Percentiles rank a stretch among this genome's conserved stretches.
Conservation (phyloP, 2,888 invertebrate genomes). For the Brachyptera risi region DNA sequence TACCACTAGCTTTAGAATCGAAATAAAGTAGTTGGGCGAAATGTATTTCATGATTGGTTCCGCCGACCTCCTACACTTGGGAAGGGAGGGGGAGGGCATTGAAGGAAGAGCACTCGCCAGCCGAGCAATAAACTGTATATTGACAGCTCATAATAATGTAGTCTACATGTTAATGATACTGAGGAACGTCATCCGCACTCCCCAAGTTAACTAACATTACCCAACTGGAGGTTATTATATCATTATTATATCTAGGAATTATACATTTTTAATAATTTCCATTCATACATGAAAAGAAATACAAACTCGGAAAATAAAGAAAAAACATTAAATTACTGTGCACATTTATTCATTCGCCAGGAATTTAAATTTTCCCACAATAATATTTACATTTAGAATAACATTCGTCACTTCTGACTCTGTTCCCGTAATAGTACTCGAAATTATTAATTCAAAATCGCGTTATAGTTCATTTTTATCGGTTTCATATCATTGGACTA, state of each 20-base stretch:
- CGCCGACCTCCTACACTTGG: background rate
- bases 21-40: too few relatives aligned
- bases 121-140: constrained; percentile 18
- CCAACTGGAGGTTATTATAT: constrained; percentile 25
- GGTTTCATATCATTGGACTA: background rate
- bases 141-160: constrained; percentile 26
- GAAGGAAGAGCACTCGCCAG: constrained; percentile 3
- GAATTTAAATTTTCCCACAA: constrained; percentile 42
- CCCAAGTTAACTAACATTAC: constrained; percentile 36
- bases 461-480: constrained; percentile 1
- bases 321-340: constrained; percentile 32
- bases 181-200: constrained; percentile 49
- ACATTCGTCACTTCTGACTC: constrained; percentile 35
- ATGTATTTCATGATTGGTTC: background rate
- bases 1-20: background rate
- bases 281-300: constrained; percentile 32
- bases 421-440: constrained; percentile 10
- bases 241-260: constrained; percentile 30
- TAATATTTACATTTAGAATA: constrained; percentile 57
- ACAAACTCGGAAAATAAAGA: constrained; percentile 30
- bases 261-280: constrained; percentile 29
- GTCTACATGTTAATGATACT: constrained; percentile 34
- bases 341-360: constrained; percentile 32
- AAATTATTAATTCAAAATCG: constrained; percentile 2
- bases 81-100: background rate